Evolutionary conservation across 2,888 invertebrate species (phyloP).

Genomic region (Silvanus unidentatus): DNA sequence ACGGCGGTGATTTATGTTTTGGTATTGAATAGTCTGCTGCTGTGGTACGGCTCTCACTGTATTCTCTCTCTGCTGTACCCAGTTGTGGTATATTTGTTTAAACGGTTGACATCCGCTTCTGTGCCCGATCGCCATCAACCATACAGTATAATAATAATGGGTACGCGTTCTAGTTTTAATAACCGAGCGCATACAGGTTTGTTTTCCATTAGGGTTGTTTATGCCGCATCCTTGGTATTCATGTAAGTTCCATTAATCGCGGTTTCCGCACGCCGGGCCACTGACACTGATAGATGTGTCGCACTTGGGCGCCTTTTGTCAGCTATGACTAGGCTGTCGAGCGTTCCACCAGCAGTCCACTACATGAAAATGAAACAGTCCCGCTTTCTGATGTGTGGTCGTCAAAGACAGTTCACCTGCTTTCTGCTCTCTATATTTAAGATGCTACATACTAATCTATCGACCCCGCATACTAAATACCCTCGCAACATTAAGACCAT

Average conservation of each 20-base stretch:
- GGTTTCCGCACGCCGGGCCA: constrained; percentile 32
- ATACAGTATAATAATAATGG: constrained; percentile 22
- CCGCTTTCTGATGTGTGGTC: no score
- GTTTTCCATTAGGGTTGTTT: constrained; percentile 40
- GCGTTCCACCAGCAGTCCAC: constrained; percentile 12
- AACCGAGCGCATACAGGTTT: constrained; percentile 32
- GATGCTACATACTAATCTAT: neutral
- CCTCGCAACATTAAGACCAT: constrained; percentile 28
- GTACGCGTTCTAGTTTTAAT: constrained; percentile 27
- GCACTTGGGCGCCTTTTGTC: constrained; percentile 27
- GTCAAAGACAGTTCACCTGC: no score
- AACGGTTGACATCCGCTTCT: constrained; percentile 22
- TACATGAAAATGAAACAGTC: no score
- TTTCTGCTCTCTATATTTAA: no score
- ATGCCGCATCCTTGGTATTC: constrained; percentile 39
- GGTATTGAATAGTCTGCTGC: constrained; percentile 34
- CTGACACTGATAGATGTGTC: constrained; percentile 40
- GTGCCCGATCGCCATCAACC: constrained; percentile 17
- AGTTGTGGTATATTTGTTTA: constrained; percentile 19
- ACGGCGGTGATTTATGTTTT: constrained; percentile 34
- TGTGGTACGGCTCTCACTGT: constrained; percentile 12
- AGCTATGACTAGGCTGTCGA: constrained; percentile 25
- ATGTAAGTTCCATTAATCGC: constrained; percentile 43
- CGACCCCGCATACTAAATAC: constrained; percentile 24
- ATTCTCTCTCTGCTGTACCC: constrained; percentile 10